Conservation (phyloP, 2,113 vertebrate species). For the Microcebus griseorufus region DNA sequence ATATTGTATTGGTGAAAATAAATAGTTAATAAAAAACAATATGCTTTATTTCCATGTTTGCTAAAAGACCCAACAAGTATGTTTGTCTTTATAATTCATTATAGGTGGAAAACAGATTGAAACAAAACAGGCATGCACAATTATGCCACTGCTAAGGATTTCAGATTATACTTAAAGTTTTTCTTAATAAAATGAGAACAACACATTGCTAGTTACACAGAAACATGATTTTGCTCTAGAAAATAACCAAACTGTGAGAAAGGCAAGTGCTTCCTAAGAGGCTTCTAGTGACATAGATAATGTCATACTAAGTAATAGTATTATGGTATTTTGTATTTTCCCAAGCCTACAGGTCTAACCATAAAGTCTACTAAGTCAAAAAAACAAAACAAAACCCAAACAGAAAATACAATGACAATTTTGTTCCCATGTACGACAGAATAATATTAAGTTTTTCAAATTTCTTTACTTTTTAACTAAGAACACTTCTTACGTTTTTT, state of each 20-base stretch:
- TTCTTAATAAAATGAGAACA: background rate
- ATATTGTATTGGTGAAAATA: constrained; percentile 73
- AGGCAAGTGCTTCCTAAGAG: background rate
- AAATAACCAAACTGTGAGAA: background rate
- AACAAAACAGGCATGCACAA: background rate
- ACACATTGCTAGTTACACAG: background rate
- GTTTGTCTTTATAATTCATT: background rate
- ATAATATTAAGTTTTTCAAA: constrained; percentile 29
- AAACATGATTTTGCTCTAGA: background rate
- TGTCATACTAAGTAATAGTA: background rate
- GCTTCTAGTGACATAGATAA: background rate
- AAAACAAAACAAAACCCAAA: background rate
- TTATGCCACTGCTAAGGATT: background rate
- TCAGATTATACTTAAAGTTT: background rate
- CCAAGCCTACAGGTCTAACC: background rate
- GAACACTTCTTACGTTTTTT: background rate
- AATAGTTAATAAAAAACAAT: constrained; percentile 65
- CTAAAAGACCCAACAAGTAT: background rate
- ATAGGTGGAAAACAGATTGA: background rate
- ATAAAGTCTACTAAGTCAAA: background rate
- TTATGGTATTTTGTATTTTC: background rate
- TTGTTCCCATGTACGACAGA: background rate
- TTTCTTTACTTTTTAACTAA: constrained; percentile 33
- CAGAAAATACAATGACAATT: background rate
- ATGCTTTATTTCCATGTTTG: constrained; percentile 31